A percentile compares a stretch with the other conserved stretches of the same genome.
Conservation (phyloP, 2,797 vertebrate species). For the Falco peregrinus region DNA sequence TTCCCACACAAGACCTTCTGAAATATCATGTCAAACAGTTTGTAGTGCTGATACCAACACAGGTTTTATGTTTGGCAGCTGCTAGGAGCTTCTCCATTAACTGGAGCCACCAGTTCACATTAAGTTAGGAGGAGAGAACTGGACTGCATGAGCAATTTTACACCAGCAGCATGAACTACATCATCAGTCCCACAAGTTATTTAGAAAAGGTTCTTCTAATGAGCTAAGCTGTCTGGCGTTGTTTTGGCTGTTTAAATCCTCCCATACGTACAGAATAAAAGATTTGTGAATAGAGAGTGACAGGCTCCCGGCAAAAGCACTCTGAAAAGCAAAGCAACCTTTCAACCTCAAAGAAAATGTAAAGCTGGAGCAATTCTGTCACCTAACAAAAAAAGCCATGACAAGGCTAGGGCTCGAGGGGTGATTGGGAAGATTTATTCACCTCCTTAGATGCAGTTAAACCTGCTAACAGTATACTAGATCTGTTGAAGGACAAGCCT, state of each 20-base stretch:
- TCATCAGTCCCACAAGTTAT: background rate
- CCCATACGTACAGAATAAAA: background rate
- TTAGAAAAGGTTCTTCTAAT: background rate
- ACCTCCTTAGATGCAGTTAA: background rate
- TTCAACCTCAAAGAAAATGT: background rate
- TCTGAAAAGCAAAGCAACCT: background rate
- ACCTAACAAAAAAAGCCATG: background rate
- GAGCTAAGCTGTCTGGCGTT: background rate
- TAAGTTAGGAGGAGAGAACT: background rate
- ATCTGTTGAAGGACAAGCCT: background rate
- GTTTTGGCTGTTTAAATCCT: background rate
- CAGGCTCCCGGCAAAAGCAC: background rate
- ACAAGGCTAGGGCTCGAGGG: background rate
- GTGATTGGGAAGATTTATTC: background rate
- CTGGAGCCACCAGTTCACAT: background rate
- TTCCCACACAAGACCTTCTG: background rate
- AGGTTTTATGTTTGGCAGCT: background rate
- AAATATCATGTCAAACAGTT: background rate
- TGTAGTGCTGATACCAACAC: background rate
- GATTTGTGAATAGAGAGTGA: background rate
- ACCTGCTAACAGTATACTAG: background rate
- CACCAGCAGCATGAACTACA: background rate
- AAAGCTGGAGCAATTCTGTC: background rate
- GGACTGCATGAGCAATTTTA: background rate
- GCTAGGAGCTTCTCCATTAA: background rate